Conservation (phyloP, 2,113 vertebrate species). For the Cavia porcellus region DNA sequence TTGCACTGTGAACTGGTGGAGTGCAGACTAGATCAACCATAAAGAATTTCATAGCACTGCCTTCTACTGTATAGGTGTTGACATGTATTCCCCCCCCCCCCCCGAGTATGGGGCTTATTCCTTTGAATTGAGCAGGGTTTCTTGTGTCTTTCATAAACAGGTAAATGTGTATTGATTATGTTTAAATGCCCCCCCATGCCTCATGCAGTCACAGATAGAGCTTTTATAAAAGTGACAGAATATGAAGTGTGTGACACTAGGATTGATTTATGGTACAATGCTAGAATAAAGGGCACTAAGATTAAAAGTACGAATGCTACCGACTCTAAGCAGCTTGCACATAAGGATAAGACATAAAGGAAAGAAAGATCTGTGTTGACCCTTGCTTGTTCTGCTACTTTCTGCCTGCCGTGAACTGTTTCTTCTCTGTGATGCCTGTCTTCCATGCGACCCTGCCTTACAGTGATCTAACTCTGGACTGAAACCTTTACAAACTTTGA, state of each 20-base stretch:
- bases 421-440: background rate
- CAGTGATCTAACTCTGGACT: background rate
- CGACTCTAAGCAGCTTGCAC: background rate
- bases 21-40: background rate
- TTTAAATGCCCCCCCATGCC: background rate
- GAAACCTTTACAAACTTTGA: background rate
- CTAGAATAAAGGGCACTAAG: background rate
- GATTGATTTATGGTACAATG: background rate
- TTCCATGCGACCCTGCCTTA: background rate
- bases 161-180: background rate
- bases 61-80: background rate
- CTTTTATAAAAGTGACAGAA: background rate
- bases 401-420: background rate
- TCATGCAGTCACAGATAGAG: background rate
- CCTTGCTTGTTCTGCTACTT: background rate
- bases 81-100: background rate
- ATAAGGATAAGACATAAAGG: background rate
- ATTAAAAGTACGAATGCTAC: background rate
- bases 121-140: background rate
- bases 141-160: constrained; percentile 31
- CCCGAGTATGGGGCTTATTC: background rate
- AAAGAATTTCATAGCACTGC: background rate
- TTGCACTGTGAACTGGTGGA: background rate
- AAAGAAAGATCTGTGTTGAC: background rate
- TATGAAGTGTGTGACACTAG: background rate